phyloP scores from a whole-genome alignment of 2,113 vertebrate species.

The Xiphophorus hellerii region DNA sequence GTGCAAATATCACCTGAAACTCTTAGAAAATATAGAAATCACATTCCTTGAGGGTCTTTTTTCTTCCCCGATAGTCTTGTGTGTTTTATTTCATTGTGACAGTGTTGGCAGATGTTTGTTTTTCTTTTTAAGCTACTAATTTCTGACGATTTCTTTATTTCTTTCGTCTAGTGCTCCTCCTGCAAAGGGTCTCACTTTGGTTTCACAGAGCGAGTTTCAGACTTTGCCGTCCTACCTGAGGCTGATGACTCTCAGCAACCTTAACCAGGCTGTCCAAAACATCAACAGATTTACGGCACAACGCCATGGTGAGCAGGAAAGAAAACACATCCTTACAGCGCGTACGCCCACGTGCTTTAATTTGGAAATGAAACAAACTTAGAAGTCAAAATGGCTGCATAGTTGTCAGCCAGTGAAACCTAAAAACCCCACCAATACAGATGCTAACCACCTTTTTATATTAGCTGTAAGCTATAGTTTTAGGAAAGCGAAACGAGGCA shows the following conservation, averaged over 20 bases:
- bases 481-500: background rate
- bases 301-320: conserved; percentile 50
- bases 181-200: conserved; percentile 33
- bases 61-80: background rate
- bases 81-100: background rate
- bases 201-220: conserved; percentile 72
- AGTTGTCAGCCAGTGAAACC: too few species aligned
- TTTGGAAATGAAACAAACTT: too few species aligned
- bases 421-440: too few species aligned
- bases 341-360: too few species aligned
- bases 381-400: too few species aligned
- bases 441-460: too few species aligned
- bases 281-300: conserved; percentile 65
- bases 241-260: conserved; percentile 67
- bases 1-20: background rate
- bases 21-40: too few species aligned
- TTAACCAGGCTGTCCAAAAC: conserved; percentile 72
- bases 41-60: background rate
- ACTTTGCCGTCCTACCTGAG: conserved; percentile 73
- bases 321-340: background rate
- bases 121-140: background rate
- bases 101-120: too few species aligned
- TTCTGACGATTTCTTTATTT: background rate
- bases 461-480: too few species aligned
- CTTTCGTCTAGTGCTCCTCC: conserved; percentile 16